Evolutionary conservation across 1,140 invertebrate species (phyloP).

Genomic region (Apis dorsata): DNA sequence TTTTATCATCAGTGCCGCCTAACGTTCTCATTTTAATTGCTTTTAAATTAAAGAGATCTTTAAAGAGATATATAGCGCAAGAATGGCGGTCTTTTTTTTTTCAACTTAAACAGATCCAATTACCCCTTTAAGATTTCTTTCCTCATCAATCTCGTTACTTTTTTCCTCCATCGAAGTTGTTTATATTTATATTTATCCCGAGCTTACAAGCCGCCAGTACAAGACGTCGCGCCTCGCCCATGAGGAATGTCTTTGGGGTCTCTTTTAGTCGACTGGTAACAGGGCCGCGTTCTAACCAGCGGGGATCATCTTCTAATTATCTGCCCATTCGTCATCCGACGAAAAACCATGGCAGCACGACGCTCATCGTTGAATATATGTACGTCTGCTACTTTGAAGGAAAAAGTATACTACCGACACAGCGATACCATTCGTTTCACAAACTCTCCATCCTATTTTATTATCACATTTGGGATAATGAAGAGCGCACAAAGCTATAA

Average conservation of each 20-base stretch:
- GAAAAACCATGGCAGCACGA: slow-evolving; percentile 58
- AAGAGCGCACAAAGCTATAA: no score
- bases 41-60: slow-evolving; percentile 31
- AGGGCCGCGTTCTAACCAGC: slow-evolving; percentile 60
- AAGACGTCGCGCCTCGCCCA: slow-evolving; percentile 51
- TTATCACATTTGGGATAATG: not conserved
- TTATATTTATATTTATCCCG: slow-evolving; percentile 73
- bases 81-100: slow-evolving; percentile 3
- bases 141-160: slow-evolving; percentile 68
- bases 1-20: not conserved
- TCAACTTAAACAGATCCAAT: slow-evolving; percentile 53
- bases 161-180: slow-evolving; percentile 63
- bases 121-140: slow-evolving; percentile 65
- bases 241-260: slow-evolving; percentile 66
- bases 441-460: not conserved
- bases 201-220: slow-evolving; percentile 56
- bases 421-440: not conserved
- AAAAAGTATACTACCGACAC: slow-evolving; percentile 12
- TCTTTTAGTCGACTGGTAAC: slow-evolving; percentile 63
- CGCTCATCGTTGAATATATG: slow-evolving; percentile 16
- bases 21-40: slow-evolving; percentile 53
- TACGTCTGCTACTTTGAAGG: slow-evolving; percentile 21
- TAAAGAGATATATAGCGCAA: not conserved
- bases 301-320: slow-evolving; percentile 73
- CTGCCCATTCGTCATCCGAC: slow-evolving; percentile 71